Conservation (phyloP, 2,888 invertebrate genomes). For the Harmothoe impar region DNA sequence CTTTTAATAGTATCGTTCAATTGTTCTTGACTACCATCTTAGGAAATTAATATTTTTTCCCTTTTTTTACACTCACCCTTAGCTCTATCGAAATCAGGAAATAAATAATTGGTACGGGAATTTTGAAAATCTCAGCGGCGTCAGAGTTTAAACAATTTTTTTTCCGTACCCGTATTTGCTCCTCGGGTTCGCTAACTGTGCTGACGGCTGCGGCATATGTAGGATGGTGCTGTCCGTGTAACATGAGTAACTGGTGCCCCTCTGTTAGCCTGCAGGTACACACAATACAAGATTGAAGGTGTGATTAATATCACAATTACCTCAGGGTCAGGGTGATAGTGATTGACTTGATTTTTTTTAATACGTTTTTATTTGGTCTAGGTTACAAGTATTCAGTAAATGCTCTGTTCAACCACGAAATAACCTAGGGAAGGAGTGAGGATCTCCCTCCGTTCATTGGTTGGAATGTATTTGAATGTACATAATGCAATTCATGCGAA, state of each 20-base stretch:
- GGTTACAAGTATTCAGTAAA: too few species aligned
- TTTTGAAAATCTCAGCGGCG: too few species aligned
- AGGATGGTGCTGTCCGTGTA: neutral
- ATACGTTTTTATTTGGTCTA: too few species aligned
- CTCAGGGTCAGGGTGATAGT: neutral
- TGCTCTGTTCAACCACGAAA: too few species aligned
- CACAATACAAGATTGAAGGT: neutral
- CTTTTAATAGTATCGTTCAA: too few species aligned
- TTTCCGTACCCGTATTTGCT: neutral
- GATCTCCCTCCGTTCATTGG: neutral
- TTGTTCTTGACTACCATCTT: neutral
- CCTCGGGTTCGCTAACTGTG: neutral
- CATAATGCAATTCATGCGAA: neutral
- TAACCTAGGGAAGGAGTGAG: too few species aligned
- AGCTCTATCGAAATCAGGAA: too few species aligned
- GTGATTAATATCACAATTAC: too few species aligned
- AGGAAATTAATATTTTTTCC: neutral
- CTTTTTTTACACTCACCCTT: too few species aligned
- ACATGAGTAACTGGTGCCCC: neutral
- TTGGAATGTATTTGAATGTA: neutral
- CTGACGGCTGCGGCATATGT: neutral
- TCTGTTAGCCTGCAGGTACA: slow-evolving; percentile 1
- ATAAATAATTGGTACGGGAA: too few species aligned
- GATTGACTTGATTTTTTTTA: neutral
- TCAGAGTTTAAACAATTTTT: too few species aligned